These are phyloP conservation scores for Diacarnus erythraeanus DNA, from an alignment of 37 sponge, comb jelly and placozoan genomes.

Conservation along the genomic window DNA sequence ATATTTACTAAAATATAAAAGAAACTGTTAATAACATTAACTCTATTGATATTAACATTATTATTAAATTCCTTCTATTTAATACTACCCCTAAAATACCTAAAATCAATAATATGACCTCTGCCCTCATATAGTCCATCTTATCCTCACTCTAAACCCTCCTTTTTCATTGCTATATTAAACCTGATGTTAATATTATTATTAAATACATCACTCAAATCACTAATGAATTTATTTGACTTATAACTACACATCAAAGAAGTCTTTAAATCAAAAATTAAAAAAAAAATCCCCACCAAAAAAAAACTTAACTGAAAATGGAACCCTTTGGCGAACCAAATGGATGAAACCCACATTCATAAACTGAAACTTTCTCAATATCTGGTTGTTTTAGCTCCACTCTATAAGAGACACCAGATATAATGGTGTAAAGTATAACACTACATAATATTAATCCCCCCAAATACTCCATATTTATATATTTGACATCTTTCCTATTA, in stretches of 20 bases:
- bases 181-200: slow-evolving; percentile 62
- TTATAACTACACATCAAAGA: slow-evolving; percentile 3
- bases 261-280: slow-evolving; percentile 75
- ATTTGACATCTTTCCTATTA: slow-evolving; percentile 25
- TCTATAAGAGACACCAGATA: slow-evolving; percentile 74
- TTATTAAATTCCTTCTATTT: slow-evolving; percentile 77
- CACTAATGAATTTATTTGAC: slow-evolving; percentile 54
- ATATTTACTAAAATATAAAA: slow-evolving; percentile 51
- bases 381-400: slow-evolving; percentile 71
- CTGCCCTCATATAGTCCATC: slow-evolving; percentile 52
- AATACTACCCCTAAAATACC: slow-evolving; percentile 70
- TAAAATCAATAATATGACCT: slow-evolving; percentile 56
- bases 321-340: slow-evolving; percentile 75
- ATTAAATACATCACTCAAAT: slow-evolving; percentile 59
- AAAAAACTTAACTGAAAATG: slow-evolving; percentile 86
- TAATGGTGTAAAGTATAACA: slow-evolving; percentile 65
- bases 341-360: slow-evolving; percentile 48
- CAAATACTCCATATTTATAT: slow-evolving; percentile 75
- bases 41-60: slow-evolving; percentile 82
- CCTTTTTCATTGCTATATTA: slow-evolving; percentile 68
- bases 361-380: slow-evolving; percentile 5
- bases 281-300: slow-evolving; percentile 83
- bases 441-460: slow-evolving; percentile 69
- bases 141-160: slow-evolving; percentile 73
- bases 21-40: slow-evolving; percentile 76